Base-by-base conservation (phyloP, 2,888 invertebrate genomes). In the Notocelia uddmanniana region DNA sequence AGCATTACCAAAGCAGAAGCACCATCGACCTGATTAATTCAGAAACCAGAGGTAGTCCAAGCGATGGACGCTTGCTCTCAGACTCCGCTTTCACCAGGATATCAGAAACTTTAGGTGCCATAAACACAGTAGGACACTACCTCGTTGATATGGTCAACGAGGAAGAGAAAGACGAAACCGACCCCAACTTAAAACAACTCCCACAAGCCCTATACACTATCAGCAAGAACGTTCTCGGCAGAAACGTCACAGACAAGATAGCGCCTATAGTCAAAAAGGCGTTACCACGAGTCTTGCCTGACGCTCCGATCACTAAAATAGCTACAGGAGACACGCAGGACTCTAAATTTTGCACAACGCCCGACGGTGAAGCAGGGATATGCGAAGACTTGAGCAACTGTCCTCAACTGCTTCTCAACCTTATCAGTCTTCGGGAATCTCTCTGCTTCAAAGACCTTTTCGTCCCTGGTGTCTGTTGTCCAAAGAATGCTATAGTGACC, bases 401-500 rank as follows among this genome's bases (percentile, higher is more conserved):
- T 82, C 98, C 98, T 0, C 97, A 97, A 78, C 88, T 98, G 31
- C 90, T 98, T 0, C 89, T 98, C 23, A 97, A 98, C 86, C 92
- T 98, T 64, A 95, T 96, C 15, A 97, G 96, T 84, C 92, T 98
- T 19, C 92, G 98, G 37, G 97, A 98, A 82, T 98, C 98, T 0
- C 93, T 98, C 11, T 98, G 98, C 83, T 98, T 98, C 83, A 98
- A 98, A 90, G 97, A 97, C 75, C 94, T 98, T 1, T 98, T 98
- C 81, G 97, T 97, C 1, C 98, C 98, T 0, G 98, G 98, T 1
- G 98, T 98, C 2, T 98, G 98, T 83, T 98, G 98, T 86, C 98
- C 98, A 10, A 89, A 93, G 79, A 93, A 92, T 79, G 91, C 84
- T 0, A 82, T 91, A 3, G 83, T 89, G n/a, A 82, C 87, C 5